phyloP scores from a whole-genome alignment of 2,797 vertebrate species.

The Meriones psammophilus region DNA sequence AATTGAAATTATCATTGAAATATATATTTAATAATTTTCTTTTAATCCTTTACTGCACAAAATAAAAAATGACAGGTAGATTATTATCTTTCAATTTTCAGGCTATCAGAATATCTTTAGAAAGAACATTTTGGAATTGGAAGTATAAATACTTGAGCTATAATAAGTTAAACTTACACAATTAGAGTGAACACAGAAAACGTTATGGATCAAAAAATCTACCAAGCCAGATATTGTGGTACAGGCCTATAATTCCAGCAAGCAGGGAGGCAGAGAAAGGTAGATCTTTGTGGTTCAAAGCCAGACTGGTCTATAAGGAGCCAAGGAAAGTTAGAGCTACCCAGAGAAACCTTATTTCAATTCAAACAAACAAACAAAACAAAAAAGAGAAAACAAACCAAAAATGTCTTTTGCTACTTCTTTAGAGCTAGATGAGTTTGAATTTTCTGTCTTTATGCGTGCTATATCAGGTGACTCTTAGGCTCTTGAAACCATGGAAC shows the following conservation, averaged over 20 bases:
- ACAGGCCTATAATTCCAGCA: no score
- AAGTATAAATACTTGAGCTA: neutral
- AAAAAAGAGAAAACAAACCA: no score
- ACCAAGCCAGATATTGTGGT: no score
- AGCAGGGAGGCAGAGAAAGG: no score
- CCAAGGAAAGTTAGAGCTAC: no score
- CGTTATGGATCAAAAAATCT: no score
- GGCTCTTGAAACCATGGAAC: neutral
- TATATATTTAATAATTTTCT: neutral
- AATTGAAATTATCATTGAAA: slow-evolving; percentile 1
- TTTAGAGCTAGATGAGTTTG: neutral
- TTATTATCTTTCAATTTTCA: neutral
- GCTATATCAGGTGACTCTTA: neutral
- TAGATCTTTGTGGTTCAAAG: no score
- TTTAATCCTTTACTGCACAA: neutral
- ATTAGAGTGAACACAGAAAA: neutral
- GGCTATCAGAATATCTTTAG: neutral
- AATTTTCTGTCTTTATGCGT: neutral
- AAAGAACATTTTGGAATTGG: neutral
- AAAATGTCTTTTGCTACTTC: neutral
- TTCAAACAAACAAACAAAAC: no score
- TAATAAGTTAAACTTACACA: neutral
- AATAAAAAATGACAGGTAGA: neutral
- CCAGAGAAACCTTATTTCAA: no score
- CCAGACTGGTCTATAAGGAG: no score